These are phyloP conservation scores for Trogon surrucura DNA, from an alignment of 2,113 vertebrate species.

Conservation along the genomic window DNA sequence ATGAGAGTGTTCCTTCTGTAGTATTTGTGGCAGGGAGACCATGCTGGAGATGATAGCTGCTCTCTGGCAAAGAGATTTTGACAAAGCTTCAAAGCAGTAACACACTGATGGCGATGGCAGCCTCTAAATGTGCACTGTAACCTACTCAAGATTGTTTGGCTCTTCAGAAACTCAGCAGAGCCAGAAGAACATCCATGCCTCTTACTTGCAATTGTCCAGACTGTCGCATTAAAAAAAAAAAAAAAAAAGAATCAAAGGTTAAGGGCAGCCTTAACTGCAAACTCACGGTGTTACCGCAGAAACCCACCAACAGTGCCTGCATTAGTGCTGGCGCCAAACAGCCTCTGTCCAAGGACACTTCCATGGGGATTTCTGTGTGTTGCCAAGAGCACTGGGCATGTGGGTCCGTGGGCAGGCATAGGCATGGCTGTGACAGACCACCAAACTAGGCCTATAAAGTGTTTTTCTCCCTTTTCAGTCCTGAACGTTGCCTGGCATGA, in stretches of 20 bases:
- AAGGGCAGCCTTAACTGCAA: neutral
- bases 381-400: neutral
- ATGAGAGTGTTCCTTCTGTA: neutral
- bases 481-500: neutral
- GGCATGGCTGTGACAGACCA: neutral
- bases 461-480: neutral
- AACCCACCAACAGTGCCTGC: neutral
- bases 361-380: accelerated
- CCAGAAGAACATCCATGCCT: neutral
- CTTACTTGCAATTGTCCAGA: neutral
- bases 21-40: neutral
- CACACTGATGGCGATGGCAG: neutral
- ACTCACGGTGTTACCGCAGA: neutral
- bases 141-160: neutral
- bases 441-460: accelerated
- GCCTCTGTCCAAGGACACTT: neutral
- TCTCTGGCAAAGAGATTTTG: neutral
- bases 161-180: neutral
- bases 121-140: neutral
- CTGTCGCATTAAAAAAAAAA: neutral
- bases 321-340: neutral
- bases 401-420: neutral
- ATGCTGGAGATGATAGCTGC: neutral
- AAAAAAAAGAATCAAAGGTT: too few species aligned
- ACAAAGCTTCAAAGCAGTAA: neutral